phyloP scores from a whole-genome alignment of 1,140 invertebrate genomes.

The Epicauta chinensis region DNA sequence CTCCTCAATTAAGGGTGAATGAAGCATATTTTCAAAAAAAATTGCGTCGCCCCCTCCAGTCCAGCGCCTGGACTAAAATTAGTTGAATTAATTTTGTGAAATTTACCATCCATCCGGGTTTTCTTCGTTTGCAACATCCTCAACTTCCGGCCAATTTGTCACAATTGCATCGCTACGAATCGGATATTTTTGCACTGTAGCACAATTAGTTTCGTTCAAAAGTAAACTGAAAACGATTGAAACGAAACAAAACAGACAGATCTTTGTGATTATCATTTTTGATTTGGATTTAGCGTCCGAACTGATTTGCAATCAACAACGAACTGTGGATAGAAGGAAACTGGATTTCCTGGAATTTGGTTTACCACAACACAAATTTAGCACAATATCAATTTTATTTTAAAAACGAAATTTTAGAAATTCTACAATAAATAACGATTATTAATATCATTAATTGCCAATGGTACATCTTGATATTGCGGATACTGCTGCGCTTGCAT shows the following conservation, averaged over 20 bases:
- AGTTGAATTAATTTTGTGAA: conserved; percentile 2
- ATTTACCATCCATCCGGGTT: conserved; percentile 24
- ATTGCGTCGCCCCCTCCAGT: no score
- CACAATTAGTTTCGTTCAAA: not conserved
- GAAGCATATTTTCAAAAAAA: no score
- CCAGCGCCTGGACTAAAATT: no score
- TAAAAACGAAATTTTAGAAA: no score
- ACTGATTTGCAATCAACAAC: no score
- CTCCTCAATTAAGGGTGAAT: no score
- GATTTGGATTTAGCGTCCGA: no score
- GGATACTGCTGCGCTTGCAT: not conserved
- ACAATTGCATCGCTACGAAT: conserved; percentile 19
- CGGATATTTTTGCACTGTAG: not conserved
- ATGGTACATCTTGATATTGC: no score
- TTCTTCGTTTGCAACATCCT: conserved; percentile 2
- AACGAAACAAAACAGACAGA: conserved; percentile 2
- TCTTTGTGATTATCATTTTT: conserved; percentile 3
- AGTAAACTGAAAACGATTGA: not conserved
- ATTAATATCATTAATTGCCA: no score
- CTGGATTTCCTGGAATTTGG: conserved; percentile 3
- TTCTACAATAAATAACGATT: no score
- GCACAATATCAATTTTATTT: no score
- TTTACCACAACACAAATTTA: conserved; percentile 2
- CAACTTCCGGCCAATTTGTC: conserved; percentile 8
- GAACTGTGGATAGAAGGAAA: not conserved